Base-by-base conservation (phyloP, 2,797 vertebrate species). In the Yasuhikotakia modesta region DNA sequence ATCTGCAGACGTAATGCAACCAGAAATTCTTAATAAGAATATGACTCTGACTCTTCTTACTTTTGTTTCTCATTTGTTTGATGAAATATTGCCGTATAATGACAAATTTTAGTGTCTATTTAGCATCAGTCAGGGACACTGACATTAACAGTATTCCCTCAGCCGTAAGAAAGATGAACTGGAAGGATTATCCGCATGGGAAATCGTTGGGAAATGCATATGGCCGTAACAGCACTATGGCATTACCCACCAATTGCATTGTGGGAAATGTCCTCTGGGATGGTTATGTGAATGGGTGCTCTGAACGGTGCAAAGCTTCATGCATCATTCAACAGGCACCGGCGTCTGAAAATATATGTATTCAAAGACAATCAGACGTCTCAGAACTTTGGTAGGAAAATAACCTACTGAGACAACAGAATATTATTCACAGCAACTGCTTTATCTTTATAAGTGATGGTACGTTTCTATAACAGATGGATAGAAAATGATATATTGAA, bases 241-340 rank as follows among this genome's bases (percentile, higher is more conserved):
- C 46, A 70, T 70, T 63, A 77, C 7, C 3, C 1, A 2, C 67
- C 67, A 63, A 64, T 65, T 78, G 79, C 70, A 79, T 85, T 83
- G 81, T 83, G 65, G 77, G 72, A 81, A 52, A 77, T 46, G 35
- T 79, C 73, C 71, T 79, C 76, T 79, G 53, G 80, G 69, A 73
- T 45, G 83, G 71, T 65, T 60, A 53, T 64, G 75, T 81, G 84
- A 85, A 85, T 85, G 76, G 73, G 65, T 71, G 70, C 76, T 74
- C 76, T 83, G 79, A 83, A 77, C 46, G 78, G 70, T 70, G 48
- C 69, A 79, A 68, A 74, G 53, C 66, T 81, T 85, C 84, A 85
- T 85, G 81, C 77, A 85, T 81, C 83, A 83, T 85, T 85, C 76
- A 85, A 50, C 57, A 81, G 70, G 76, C 81, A 81, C 73, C 68